Conservation (phyloP, 2,888 invertebrate species). For the Leucania comma region DNA sequence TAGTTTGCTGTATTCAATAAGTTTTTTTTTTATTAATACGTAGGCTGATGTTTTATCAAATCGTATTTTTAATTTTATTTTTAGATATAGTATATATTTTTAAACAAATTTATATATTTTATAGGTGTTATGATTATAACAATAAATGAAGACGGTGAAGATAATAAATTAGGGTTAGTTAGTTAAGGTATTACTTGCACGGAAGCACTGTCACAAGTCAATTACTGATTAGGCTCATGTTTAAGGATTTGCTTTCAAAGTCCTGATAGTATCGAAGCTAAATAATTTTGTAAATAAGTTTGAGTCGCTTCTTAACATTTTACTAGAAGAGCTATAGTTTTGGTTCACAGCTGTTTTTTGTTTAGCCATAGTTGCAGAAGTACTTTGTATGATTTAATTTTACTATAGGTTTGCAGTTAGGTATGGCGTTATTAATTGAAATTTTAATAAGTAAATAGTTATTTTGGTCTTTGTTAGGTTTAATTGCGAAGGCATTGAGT, state of each 20-base stretch:
- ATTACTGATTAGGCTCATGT: constrained; percentile 89
- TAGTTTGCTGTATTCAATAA: neutral
- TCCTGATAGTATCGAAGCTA: constrained; percentile 74
- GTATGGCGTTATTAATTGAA: constrained; percentile 9
- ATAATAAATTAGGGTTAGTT: constrained; percentile 31
- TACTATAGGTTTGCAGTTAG: constrained; percentile 16
- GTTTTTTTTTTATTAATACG: neutral
- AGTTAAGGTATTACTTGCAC: constrained; percentile 75
- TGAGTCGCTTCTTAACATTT: constrained; percentile 69
- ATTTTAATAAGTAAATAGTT: neutral
- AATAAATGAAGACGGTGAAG: constrained; percentile 17
- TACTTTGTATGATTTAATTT: constrained; percentile 6
- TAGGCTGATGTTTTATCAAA: neutral
- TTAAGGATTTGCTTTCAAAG: constrained; percentile 85
- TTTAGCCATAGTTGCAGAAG: constrained; percentile 1
- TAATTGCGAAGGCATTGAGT: constrained; percentile 5
- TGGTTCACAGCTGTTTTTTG: neutral
- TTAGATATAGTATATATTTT: neutral
- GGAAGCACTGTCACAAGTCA: constrained; percentile 88
- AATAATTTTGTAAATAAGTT: constrained; percentile 77
- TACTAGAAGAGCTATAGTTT: constrained; percentile 19
- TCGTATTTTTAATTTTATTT: neutral
- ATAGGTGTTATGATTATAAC: neutral
- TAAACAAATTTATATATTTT: neutral
- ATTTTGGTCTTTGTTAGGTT: constrained; percentile 22